Percentiles rank a stretch among this genome's conserved stretches.
Conservation (phyloP, 2,113 vertebrate genomes). For the Antigone vipio region DNA sequence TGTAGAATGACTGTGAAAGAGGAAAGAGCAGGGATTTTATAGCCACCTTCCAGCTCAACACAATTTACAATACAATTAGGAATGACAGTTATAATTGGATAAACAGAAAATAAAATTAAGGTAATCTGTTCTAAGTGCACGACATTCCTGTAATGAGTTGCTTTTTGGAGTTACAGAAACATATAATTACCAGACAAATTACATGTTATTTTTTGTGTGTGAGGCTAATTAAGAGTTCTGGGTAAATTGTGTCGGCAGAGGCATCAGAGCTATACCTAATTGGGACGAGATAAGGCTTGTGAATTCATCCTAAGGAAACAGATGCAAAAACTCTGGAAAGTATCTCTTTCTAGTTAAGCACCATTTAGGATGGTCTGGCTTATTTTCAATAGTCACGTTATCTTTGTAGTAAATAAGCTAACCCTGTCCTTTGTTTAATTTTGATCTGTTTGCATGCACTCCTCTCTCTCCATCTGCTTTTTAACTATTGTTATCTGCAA, state of each 20-base stretch:
- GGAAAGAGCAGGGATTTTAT: slow-evolving; percentile 13
- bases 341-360: neutral
- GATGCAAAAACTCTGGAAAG: neutral
- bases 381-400: neutral
- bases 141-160: slow-evolving; percentile 68
- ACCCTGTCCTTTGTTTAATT: neutral
- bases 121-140: slow-evolving; percentile 65
- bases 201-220: slow-evolving; percentile 65
- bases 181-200: slow-evolving; percentile 75
- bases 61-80: slow-evolving; percentile 50
- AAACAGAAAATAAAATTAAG: slow-evolving; percentile 76
- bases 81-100: slow-evolving; percentile 59
- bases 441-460: neutral
- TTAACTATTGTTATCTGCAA: neutral
- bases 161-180: slow-evolving; percentile 71
- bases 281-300: slow-evolving; percentile 44
- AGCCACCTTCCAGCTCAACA: neutral
- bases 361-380: neutral
- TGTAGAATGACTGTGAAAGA: slow-evolving; percentile 5
- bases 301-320: slow-evolving; percentile 10
- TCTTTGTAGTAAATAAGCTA: neutral
- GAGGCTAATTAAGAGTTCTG: slow-evolving; percentile 71
- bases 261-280: slow-evolving; percentile 53
- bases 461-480: neutral
- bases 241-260: slow-evolving; percentile 66